Evolutionary conservation across 2,888 invertebrate genomes (phyloP), one percentile per base, ranked within the genome.

Genomic region (Biston betularia): DNA sequence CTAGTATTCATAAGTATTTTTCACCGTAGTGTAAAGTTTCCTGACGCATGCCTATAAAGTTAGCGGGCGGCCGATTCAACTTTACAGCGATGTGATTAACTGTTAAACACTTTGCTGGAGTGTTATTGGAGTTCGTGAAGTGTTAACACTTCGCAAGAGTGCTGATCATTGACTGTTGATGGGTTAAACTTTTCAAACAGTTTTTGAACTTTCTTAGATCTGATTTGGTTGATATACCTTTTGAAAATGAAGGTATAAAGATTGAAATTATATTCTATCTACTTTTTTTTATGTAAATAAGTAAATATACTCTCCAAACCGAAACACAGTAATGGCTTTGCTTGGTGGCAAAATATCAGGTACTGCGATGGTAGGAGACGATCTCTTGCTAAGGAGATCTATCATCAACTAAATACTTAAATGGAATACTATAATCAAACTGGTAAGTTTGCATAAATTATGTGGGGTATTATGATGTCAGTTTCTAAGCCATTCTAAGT

Each of bases 21-120:
- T 14, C 14, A n/a, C 24, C 33, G 10, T 10, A 6, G 15, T 54
- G 44, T 45, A 63, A 72, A 73, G 63, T 75, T 70, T 12, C 72
- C 71, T 68, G 71, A 71, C 68, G 64, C 64, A 69, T 63, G 70
- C 68, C 62, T 61, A 66, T 71, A 71, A 68, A 70, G 53, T 69
- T 48, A 15, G 54, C 54, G 15, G 42, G 9, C 24, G 35, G 68
- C 68, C 71, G 70, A 75, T 76, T 71, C 69, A 75, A 78, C 75
- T 75, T 76, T 62, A 69, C 73, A 72, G 40, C 50, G 56, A 48
- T 48, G 57, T 64, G 66, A 69, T 73, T 63, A 70, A 68, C 65
- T 69, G 65, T 71, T 68, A 61, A 72, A 73, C 62, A 60, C 59
- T 70, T 70, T 42, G 34, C 45, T 35, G 44, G 38, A 62, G 63